Base-by-base conservation (phyloP, 1,140 invertebrate species). In the Papilio polyxenes region DNA sequence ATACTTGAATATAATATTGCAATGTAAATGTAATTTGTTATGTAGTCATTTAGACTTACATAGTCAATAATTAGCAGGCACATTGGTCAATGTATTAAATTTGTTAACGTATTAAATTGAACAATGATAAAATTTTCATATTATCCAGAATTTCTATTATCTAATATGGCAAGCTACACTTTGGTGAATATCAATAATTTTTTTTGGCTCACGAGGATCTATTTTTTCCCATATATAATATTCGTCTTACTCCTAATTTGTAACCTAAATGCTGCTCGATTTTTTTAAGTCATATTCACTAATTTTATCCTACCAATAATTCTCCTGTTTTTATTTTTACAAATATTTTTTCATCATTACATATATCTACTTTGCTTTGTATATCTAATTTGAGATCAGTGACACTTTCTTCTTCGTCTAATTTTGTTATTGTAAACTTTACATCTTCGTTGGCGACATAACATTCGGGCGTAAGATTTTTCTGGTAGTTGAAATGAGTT, bases 401-500 rank as follows among this genome's bases (percentile, higher is more conserved):
- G 17, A 85, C 82, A 69, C 86, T 85, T 72, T 83, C 82, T 51
- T 90, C 88, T 9, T 89, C 91, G 74, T 92, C 91, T 53, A 92
- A 81, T 86, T 91, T 91, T 37, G 87, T 91, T 69, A 94, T 88
- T 20, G 88, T 90, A 85, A 94, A 93, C 81, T 83, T 91, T 23
- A 94, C 91, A 75, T 90, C 89, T 86, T 93, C 88, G 80, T 91
- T 93, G 56, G 92, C 92, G 8, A 91, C 89, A 79, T 88, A 94
- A 87, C 93, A 92, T 85, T 94, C 96, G 6, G 97, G 95, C 81
- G 94, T 95, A 17, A 96, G 92, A 77, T 95, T 91, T 87, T 96
- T 96, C 51, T 94, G 94, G 83, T 94, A 93, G 84, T 95, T 95
- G 89, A 98, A 98, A 92, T 98, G 98, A 40, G 97, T 93, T 91